Percentiles rank a stretch among this genome's conserved stretches.
These are phyloP conservation scores for Tinea semifulvella DNA, from an alignment of 2,888 invertebrate genomes.

Conservation along the genomic window DNA sequence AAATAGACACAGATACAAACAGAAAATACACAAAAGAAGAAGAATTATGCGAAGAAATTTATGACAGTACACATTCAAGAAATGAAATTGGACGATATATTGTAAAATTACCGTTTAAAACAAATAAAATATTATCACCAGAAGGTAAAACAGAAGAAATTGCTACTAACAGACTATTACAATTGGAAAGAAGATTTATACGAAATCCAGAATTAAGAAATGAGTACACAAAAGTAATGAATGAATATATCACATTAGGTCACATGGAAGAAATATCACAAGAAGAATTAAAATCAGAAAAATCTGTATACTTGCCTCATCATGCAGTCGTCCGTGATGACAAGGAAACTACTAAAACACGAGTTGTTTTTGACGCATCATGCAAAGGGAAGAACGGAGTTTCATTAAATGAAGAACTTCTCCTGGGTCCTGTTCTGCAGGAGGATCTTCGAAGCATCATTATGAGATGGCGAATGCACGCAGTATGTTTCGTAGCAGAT, in stretches of 20 bases:
- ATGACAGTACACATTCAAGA: not conserved
- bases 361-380: slow-evolving; percentile 22
- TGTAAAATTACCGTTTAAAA: not conserved
- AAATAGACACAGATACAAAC: no score
- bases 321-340: no score
- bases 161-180: not conserved
- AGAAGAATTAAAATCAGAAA: not conserved
- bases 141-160: not conserved
- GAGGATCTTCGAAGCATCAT: slow-evolving; percentile 20
- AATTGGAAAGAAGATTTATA: not conserved
- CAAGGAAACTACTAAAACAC: slow-evolving; percentile 8
- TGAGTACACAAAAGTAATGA: not conserved
- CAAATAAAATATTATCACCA: no score
- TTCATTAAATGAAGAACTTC: slow-evolving; percentile 16
- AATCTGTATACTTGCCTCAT: not conserved
- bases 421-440: slow-evolving; percentile 16
- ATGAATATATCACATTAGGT: not conserved
- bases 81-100: not conserved
- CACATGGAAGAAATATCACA: not conserved
- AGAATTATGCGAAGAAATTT: not conserved
- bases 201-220: not conserved
- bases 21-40: not conserved
- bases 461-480: slow-evolving; percentile 20
- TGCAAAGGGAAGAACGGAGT: slow-evolving; percentile 10
- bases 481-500: slow-evolving; percentile 20